Conservation (phyloP, 2,113 vertebrate genomes). For the Brachionichthys hirsutus region DNA sequence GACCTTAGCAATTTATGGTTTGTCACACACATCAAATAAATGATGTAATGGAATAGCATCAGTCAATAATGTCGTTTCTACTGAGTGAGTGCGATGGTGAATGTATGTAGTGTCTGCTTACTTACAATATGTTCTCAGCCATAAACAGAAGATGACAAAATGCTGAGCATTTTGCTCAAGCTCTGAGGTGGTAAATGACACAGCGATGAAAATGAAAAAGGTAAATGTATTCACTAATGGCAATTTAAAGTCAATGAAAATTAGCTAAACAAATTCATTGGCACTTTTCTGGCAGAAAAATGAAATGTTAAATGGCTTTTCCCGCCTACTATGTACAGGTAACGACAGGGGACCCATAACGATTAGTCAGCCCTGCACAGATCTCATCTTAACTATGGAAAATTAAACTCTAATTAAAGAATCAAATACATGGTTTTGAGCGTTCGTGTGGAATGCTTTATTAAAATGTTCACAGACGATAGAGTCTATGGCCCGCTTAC, state of each 20-base stretch:
- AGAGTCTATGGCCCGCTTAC: slow-evolving; percentile 60
- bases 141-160: no score
- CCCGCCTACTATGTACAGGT: background rate
- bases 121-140: no score
- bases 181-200: background rate
- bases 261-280: slow-evolving; percentile 14
- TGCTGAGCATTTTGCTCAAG: background rate
- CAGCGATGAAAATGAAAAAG: slow-evolving; percentile 5
- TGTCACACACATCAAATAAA: no score
- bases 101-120: background rate
- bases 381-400: slow-evolving; percentile 54
- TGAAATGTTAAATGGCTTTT: slow-evolving; percentile 13
- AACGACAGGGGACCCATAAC: slow-evolving; percentile 44
- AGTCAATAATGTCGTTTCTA: no score
- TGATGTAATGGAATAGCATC: no score
- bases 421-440: slow-evolving; percentile 22
- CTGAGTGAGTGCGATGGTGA: no score
- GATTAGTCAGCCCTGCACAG: slow-evolving; percentile 28
- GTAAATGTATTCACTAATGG: slow-evolving; percentile 23
- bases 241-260: slow-evolving; percentile 15
- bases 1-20: no score
- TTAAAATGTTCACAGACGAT: slow-evolving; percentile 30
- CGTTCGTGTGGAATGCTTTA: slow-evolving; percentile 36
- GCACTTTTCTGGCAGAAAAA: slow-evolving; percentile 3
- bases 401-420: slow-evolving; percentile 58